These are phyloP conservation scores for Carapus acus DNA, from an alignment of 2,797 vertebrate species.

Conservation along the genomic window DNA sequence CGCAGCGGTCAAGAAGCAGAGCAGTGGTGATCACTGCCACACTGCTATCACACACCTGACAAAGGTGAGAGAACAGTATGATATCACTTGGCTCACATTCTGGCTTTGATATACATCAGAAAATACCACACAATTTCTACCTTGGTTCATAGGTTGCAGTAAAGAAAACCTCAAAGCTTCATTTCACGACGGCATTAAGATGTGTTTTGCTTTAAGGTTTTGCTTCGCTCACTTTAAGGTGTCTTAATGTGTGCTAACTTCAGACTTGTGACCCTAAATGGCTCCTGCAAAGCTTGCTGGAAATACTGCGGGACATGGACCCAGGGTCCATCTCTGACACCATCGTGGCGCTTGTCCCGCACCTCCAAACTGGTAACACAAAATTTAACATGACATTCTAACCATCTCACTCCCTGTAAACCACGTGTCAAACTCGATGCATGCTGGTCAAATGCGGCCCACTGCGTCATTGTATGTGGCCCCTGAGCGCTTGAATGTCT, in stretches of 20 bases:
- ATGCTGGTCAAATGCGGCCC: too few species aligned
- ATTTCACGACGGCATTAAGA: too few species aligned
- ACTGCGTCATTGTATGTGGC: too few species aligned
- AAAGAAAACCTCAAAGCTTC: too few species aligned
- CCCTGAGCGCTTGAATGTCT: too few species aligned
- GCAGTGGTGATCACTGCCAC: slow-evolving; percentile 44
- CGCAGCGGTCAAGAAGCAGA: slow-evolving; percentile 39
- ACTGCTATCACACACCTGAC: slow-evolving; percentile 57
- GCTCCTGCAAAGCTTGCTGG: slow-evolving; percentile 76
- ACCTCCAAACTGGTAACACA: slow-evolving; percentile 82
- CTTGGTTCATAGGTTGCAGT: too few species aligned
- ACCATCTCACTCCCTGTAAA: neutral
- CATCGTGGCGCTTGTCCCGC: slow-evolving; percentile 75
- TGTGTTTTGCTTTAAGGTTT: too few species aligned
- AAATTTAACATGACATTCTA: neutral
- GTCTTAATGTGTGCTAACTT: slow-evolving; percentile 13
- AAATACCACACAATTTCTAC: too few species aligned
- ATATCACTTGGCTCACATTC: too few species aligned
- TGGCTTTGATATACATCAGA: too few species aligned
- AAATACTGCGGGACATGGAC: slow-evolving; percentile 77
- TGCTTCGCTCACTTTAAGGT: too few species aligned
- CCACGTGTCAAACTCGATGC: too few species aligned
- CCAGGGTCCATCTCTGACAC: slow-evolving; percentile 75
- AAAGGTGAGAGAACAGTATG: slow-evolving; percentile 58
- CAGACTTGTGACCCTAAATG: slow-evolving; percentile 63